These are phyloP conservation scores for Myrmophylax atrothorax DNA, from an alignment of 2,113 vertebrate species.

Conservation along the genomic window DNA sequence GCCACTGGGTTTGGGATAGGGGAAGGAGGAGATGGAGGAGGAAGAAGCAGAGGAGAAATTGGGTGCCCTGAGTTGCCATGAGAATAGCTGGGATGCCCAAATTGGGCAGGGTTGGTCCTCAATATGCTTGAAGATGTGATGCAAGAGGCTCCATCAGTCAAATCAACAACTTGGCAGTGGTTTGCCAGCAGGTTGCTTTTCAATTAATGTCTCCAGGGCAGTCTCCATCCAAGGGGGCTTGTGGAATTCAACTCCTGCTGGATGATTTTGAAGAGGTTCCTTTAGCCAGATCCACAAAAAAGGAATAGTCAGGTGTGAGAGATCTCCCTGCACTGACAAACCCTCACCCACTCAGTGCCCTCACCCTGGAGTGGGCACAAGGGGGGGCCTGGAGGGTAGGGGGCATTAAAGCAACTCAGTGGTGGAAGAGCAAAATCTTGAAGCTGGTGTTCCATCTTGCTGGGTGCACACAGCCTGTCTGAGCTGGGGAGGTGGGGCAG, in stretches of 20 bases:
- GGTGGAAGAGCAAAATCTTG: neutral
- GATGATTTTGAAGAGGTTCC: neutral
- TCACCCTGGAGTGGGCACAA: neutral
- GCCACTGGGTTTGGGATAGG: neutral
- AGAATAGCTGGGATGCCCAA: accelerated
- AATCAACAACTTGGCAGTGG: accelerated
- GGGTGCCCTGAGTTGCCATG: neutral
- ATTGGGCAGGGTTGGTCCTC: neutral
- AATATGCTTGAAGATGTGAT: neutral
- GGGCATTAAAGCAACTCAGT: neutral
- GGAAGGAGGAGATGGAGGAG: neutral
- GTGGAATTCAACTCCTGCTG: neutral
- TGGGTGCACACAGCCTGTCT: neutral
- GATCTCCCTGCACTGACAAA: neutral
- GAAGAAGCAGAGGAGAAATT: neutral
- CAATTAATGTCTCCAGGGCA: neutral
- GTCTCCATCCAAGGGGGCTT: neutral
- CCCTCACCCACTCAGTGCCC: neutral
- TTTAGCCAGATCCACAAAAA: neutral
- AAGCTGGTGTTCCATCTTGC: accelerated
- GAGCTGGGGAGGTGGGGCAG: accelerated
- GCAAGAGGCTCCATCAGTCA: neutral
- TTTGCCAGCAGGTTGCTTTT: neutral
- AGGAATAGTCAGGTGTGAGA: accelerated
- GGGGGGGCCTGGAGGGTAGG: accelerated